These are phyloP conservation scores for Copidosoma floridanum DNA, from an alignment of 1,140 invertebrate species.

Conservation along the genomic window DNA sequence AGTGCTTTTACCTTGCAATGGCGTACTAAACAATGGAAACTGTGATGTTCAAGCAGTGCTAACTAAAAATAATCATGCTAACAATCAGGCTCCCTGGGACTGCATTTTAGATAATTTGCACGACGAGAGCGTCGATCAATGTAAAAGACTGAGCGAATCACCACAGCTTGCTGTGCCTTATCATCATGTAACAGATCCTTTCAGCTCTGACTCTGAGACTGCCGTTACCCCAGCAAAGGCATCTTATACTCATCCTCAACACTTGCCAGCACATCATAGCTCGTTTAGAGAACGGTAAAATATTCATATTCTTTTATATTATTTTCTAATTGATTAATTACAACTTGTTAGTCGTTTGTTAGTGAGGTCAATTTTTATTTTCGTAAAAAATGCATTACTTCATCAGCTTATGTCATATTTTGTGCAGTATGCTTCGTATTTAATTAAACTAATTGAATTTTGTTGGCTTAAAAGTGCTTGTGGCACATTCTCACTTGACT, in stretches of 20 bases:
- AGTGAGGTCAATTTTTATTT: no score
- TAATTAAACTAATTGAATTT: conserved; percentile 13
- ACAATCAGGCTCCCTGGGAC: conserved; percentile 1
- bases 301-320: no score
- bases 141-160: conserved; percentile 10
- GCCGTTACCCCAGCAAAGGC: conserved; percentile 57
- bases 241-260: conserved; percentile 43
- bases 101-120: background rate
- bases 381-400: no score
- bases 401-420: no score
- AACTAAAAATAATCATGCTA: conserved; percentile 8
- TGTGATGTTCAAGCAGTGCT: conserved; percentile 26
- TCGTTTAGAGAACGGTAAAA: conserved; percentile 59
- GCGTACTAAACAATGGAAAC: conserved; percentile 36
- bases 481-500: background rate
- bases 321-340: no score
- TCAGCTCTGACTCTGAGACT: conserved; percentile 69
- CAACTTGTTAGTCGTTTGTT: no score
- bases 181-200: conserved; percentile 42
- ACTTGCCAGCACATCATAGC: conserved; percentile 44
- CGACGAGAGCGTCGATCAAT: conserved; percentile 7
- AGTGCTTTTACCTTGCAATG: conserved; percentile 58
- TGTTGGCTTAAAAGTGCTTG: background rate
- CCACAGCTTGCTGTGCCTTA: background rate
- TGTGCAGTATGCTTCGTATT: background rate